Base-by-base conservation (phyloP, 2,113 vertebrate species). In the Empidonax alnorum region DNA sequence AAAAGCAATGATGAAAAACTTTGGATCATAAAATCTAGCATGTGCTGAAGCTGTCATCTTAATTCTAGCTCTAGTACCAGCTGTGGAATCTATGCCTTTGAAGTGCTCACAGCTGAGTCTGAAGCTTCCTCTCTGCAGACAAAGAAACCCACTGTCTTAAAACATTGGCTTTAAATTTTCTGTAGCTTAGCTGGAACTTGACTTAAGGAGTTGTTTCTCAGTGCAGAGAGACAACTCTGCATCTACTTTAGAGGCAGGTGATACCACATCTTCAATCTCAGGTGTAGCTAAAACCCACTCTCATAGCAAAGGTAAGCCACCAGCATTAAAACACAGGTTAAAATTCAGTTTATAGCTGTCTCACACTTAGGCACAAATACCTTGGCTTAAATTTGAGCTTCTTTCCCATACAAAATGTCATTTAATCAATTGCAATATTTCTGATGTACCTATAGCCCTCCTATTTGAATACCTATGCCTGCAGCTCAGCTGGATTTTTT, bases 51-150 rank as follows among this genome's bases (percentile, higher is more conserved):
- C 82, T 88, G 68, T 74, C 68, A 91, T 96, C 73, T 49, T 88
- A 90, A 95, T 96, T 95, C 82, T 33, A 93, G 42, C 86, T 90
- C n/a, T 83, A 76, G 86, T 90, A 92, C 80, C 93, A 94, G 79
- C 61, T 94, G 95, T 95, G 68, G 82, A 75, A 71, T 85, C 91
- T 78, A 31, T 90, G 89, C 85, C 79, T 96, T 93, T 94, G 91
- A 96, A 96, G 85, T 91, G 41, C 76, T 92, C 68, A 71, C 94
- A 97, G 91, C 87, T 96, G 89, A 85, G 53, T 53, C 20, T 88
- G 91, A 91, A 74, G 61, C 72, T 95, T 95, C 6, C 52, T 86
- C 63, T 82, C 84, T 77, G 65, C 69, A 92, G 90, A 78, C 41
- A 90, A 92, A 91, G 63, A 93, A 87, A 75, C 35, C 39, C 35